Conservation (phyloP, 2,888 invertebrate genomes). For the Epinotia brunnichana region DNA sequence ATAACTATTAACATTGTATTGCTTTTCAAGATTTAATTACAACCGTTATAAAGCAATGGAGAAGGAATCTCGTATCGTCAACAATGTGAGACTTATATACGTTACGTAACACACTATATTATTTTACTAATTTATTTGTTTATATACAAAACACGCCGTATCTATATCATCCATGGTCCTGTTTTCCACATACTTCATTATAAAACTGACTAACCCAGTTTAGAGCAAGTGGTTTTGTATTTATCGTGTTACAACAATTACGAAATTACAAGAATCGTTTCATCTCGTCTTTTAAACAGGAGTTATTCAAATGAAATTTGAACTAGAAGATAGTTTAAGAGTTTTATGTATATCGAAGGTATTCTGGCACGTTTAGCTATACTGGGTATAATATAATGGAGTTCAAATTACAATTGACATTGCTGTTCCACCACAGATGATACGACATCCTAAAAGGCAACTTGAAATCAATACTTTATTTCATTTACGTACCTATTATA, state of each 20-base stretch:
- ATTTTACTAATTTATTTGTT: constrained; percentile 56
- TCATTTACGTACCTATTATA: constrained; percentile 44
- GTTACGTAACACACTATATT: constrained; percentile 55
- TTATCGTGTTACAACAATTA: background rate
- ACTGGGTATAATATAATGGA: constrained; percentile 4
- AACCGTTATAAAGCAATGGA: constrained; percentile 63
- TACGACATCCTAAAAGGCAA: constrained; percentile 58
- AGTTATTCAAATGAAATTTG: constrained; percentile 14
- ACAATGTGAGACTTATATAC: constrained; percentile 62
- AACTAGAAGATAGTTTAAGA: constrained; percentile 2
- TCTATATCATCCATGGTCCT: constrained; percentile 53
- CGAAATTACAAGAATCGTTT: background rate
- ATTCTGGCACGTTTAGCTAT: constrained; percentile 25
- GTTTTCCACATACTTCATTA: constrained; percentile 13
- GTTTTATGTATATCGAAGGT: background rate
- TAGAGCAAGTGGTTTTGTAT: background rate
- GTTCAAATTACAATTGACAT: constrained; percentile 42
- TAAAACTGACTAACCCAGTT: background rate
- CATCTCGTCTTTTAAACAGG: too few species aligned
- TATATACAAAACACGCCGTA: constrained; percentile 54
- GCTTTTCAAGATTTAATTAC: constrained; percentile 69
- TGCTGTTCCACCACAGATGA: constrained; percentile 47
- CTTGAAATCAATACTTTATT: constrained; percentile 52
- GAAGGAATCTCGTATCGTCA: constrained; percentile 64
- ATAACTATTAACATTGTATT: constrained; percentile 56